Percentiles rank a stretch among this genome's conserved stretches.
Evolutionary conservation across 2,888 invertebrate species (phyloP).

Genomic region (Marronus borbonicus): DNA sequence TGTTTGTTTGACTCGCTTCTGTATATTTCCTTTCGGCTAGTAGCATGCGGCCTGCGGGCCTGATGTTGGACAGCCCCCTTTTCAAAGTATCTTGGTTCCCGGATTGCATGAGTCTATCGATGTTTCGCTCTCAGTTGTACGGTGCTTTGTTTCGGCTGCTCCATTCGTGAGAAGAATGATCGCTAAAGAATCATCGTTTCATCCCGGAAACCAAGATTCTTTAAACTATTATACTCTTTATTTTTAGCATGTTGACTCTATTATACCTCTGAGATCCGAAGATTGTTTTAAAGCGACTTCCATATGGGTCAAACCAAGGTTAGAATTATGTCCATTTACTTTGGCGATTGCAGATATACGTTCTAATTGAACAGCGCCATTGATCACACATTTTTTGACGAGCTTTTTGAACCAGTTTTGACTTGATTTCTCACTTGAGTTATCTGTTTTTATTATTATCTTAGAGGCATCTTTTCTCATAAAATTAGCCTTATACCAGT

Average conservation of each 20-base stretch:
- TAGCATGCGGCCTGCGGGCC: too few species aligned
- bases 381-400: conserved; percentile 75
- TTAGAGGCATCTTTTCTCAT: conserved; percentile 57
- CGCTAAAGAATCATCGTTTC: too few species aligned
- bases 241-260: conserved; percentile 55
- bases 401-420: conserved; percentile 69
- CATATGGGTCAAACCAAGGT: conserved; percentile 75
- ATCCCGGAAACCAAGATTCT: too few species aligned
- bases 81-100: too few species aligned
- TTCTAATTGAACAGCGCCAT: conserved; percentile 80
- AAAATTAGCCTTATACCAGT: conserved; percentile 74
- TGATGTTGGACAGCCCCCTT: too few species aligned
- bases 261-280: conserved; percentile 69
- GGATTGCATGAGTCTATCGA: too few species aligned
- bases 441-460: neutral
- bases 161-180: too few species aligned
- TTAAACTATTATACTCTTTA: too few species aligned
- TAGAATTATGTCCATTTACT: conserved; percentile 71
- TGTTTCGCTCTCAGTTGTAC: too few species aligned
- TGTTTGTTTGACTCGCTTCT: too few species aligned
- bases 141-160: too few species aligned
- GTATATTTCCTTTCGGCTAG: too few species aligned
- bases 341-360: conserved; percentile 74
- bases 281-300: conserved; percentile 75
- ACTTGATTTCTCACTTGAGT: neutral